Evolutionary conservation across 2,113 vertebrate genomes (phyloP).

Genomic region (Recurvirostra avosetta): DNA sequence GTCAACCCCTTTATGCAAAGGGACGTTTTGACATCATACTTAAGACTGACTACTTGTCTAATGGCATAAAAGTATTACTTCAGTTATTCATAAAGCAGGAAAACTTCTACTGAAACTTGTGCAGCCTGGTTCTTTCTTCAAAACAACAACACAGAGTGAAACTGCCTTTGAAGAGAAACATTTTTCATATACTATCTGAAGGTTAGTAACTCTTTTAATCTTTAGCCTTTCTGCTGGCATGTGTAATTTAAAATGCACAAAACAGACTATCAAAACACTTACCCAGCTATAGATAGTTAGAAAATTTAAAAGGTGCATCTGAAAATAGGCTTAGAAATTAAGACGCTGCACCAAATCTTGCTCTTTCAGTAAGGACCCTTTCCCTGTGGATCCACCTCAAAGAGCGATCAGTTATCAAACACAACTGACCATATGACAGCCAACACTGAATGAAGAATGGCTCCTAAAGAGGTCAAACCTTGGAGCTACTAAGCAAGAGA

Average conservation of each 20-base stretch:
- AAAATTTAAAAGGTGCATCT: background rate
- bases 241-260: conserved; percentile 44
- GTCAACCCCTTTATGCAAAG: background rate
- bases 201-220: conserved; percentile 50
- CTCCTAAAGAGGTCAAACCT: background rate
- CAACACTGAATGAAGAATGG: background rate
- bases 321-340: conserved; percentile 1
- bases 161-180: conserved; percentile 19
- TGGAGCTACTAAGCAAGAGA: background rate
- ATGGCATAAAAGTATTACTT: background rate
- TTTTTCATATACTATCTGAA: background rate
- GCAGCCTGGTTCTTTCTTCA: background rate
- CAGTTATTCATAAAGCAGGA: background rate
- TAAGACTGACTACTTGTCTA: background rate
- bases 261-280: conserved; percentile 31
- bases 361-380: background rate
- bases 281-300: background rate
- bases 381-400: background rate
- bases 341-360: background rate
- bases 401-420: background rate
- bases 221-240: conserved; percentile 33
- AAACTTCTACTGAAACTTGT: background rate
- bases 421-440: background rate
- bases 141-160: background rate
- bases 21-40: background rate